Evolutionary conservation across 2,113 vertebrate species (phyloP).

Genomic region (Tinamus guttatus): DNA sequence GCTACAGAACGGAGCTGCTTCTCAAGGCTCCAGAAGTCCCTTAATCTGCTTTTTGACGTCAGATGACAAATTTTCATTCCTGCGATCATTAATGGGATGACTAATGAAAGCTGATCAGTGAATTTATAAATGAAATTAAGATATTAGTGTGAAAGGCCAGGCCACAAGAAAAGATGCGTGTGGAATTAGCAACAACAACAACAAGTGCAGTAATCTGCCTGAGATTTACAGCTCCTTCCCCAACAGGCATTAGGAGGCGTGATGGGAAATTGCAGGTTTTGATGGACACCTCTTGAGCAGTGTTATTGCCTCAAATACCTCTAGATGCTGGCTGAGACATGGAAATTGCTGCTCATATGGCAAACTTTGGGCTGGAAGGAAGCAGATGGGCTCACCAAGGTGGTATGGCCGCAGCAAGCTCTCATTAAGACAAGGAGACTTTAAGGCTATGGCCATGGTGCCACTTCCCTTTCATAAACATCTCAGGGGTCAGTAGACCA

Average conservation of each 20-base stretch:
- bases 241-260: neutral
- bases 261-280: slow-evolving; percentile 3
- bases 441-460: neutral
- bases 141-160: slow-evolving; percentile 39
- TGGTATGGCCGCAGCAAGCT: neutral
- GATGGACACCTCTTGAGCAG: slow-evolving; percentile 3
- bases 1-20: neutral
- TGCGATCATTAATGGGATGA: slow-evolving; percentile 40
- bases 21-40: slow-evolving; percentile 40
- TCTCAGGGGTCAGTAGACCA: neutral
- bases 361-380: neutral
- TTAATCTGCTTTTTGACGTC: slow-evolving; percentile 61
- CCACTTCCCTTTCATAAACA: neutral
- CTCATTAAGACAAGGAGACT: neutral
- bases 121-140: slow-evolving; percentile 67
- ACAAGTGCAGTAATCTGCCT: neutral
- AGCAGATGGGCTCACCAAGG: neutral
- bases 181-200: slow-evolving; percentile 49
- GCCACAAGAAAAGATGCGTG: neutral
- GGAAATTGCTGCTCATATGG: neutral
- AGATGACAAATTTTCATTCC: slow-evolving; percentile 55
- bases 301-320: neutral
- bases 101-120: slow-evolving; percentile 57
- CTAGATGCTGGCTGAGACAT: neutral
- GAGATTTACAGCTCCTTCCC: slow-evolving; percentile 34